These are phyloP conservation scores for Prunella fulvescens DNA, from an alignment of 2,113 vertebrate genomes.

Conservation along the genomic window DNA sequence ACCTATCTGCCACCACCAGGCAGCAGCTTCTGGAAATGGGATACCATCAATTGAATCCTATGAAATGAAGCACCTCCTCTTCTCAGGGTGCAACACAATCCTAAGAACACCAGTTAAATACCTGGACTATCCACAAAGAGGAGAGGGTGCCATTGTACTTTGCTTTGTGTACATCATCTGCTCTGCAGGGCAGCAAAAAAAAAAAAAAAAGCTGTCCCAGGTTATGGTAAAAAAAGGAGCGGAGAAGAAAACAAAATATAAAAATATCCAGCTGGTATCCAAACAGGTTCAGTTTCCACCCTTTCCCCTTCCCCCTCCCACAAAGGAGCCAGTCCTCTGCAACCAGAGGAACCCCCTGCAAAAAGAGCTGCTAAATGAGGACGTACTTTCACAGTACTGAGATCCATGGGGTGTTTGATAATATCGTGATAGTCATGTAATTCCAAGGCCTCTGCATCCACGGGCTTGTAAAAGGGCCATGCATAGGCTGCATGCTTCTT, in stretches of 20 bases:
- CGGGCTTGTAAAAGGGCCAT: conserved; percentile 97
- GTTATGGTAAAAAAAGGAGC: not conserved
- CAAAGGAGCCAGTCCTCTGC: not conserved
- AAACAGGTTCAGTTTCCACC: not conserved
- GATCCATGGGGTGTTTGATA: conserved; percentile 98
- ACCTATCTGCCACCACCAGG: conserved; percentile 8
- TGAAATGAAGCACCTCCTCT: conserved; percentile 20
- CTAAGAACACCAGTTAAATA: not conserved
- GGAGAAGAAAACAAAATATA: not conserved
- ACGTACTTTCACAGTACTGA: conserved; percentile 91
- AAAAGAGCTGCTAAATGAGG: conserved; percentile 1
- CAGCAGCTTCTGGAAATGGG: conserved; percentile 9
- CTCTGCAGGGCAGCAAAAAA: not conserved
- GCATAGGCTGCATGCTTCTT: conserved; percentile 90
- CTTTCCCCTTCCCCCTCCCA: conserved; percentile 27
- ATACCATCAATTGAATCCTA: conserved; percentile 6
- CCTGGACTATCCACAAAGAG: not conserved
- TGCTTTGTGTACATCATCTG: not conserved
- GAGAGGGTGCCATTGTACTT: not conserved
- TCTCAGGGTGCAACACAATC: not conserved
- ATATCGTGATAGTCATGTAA: conserved; percentile 96
- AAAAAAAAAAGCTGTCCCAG: not conserved
- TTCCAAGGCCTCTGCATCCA: conserved; percentile 89
- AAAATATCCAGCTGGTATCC: conserved; percentile 2
- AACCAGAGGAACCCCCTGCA: conserved; percentile 10